Conservation (phyloP, 2,888 invertebrate genomes). For the Zeuzera pyrina region DNA sequence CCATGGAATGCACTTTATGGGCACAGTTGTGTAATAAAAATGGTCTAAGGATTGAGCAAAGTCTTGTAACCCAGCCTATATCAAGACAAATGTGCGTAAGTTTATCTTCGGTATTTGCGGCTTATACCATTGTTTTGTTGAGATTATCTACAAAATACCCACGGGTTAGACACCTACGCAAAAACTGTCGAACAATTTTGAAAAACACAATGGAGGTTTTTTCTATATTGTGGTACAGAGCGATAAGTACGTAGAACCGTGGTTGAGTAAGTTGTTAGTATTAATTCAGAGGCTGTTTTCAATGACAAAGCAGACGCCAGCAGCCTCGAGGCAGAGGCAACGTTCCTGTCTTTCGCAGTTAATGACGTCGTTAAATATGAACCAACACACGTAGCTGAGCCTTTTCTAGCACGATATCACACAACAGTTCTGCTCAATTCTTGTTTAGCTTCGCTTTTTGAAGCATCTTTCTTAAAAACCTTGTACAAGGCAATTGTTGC, state of each 20-base stretch:
- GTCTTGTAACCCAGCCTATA: constrained; percentile 3
- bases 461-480: too few species aligned
- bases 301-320: constrained; percentile 29
- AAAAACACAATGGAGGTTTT: constrained; percentile 8
- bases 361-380: constrained; percentile 71
- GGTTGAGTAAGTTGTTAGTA: constrained; percentile 8
- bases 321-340: constrained; percentile 31
- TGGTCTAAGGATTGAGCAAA: constrained; percentile 27
- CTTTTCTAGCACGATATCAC: constrained; percentile 11
- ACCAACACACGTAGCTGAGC: constrained; percentile 18
- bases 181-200: constrained; percentile 13
- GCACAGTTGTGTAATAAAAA: constrained; percentile 45
- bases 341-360: constrained; percentile 49
- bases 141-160: constrained; percentile 22
- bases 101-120: constrained; percentile 26
- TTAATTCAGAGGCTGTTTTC: constrained; percentile 10
- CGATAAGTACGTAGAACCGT: too few species aligned
- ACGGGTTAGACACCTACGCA: constrained; percentile 17
- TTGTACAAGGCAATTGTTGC: too few species aligned
- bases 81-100: constrained; percentile 11
- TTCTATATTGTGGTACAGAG: constrained; percentile 6
- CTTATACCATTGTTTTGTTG: constrained; percentile 31
- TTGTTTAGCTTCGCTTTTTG: too few species aligned
- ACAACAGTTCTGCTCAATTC: constrained; percentile 1
- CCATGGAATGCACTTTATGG: constrained; percentile 59